Percentiles rank a stretch among this genome's conserved stretches.
phyloP scores from a whole-genome alignment of 2,888 invertebrate genomes.

The Dicyrtoma fusca region DNA sequence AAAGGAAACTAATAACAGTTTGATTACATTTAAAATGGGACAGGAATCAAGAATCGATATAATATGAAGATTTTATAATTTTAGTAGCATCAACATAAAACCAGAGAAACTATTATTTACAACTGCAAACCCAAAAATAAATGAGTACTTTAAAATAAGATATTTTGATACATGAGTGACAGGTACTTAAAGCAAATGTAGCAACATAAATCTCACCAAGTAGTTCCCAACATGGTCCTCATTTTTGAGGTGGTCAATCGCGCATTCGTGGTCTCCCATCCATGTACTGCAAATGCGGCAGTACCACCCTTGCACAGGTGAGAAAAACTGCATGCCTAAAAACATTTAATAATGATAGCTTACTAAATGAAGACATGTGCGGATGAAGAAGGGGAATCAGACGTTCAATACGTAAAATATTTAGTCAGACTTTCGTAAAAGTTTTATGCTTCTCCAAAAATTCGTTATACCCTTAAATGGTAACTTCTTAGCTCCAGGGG shows the following conservation, averaged over 20 bases:
- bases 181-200: not conserved
- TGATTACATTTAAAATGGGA: not conserved
- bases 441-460: too few species aligned
- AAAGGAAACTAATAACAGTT: too few species aligned
- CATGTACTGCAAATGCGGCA: constrained; percentile 85
- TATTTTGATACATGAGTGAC: not conserved
- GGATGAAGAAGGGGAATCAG: not conserved
- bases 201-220: constrained; percentile 64
- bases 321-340: constrained; percentile 82
- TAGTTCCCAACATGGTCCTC: constrained; percentile 78
- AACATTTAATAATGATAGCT: too few species aligned
- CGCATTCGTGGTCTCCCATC: constrained; percentile 87
- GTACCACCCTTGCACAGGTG: constrained; percentile 85
- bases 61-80: too few species aligned
- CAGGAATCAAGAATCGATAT: not conserved
- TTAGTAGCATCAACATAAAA: too few species aligned
- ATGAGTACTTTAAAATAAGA: not conserved
- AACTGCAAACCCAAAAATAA: constrained; percentile 27
- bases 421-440: too few species aligned
- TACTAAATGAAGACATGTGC: too few species aligned
- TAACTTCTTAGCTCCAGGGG: constrained; percentile 51
- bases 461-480: constrained; percentile 52
- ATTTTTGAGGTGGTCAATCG: constrained; percentile 82
- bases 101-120: not conserved
- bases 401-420: too few species aligned